Base-by-base conservation (phyloP, 1,140 invertebrate species). In the Apocrypta bakeri region DNA sequence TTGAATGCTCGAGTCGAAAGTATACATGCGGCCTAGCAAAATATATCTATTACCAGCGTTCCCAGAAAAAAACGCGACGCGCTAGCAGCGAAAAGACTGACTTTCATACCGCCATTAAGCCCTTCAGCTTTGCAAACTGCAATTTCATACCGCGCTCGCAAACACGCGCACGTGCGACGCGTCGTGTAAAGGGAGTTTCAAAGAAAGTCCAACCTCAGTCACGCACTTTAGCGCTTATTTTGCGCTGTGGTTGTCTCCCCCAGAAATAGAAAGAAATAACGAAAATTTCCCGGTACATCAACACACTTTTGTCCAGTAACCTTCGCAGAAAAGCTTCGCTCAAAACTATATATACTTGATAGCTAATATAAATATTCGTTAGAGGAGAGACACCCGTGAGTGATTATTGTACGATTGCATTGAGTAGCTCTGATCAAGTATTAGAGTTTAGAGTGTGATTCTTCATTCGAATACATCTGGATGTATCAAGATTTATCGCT, bases 71-170 rank as follows among this genome's bases (percentile, higher is more conserved):
- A n/a, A 17, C 6, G 48, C 48, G 17, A 56, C 48, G 48, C 42
- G 21, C 42, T 1, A 11, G 42, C 8, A 17, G 42, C 42, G 11
- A 48, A 48, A 48, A 48, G 42, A 31, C 48, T 27, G 61, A 25
- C 31, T n/a, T n/a, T n/a, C n/a, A n/a, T n/a, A n/a, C n/a, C n/a
- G n/a, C n/a, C n/a, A 33, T 64, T 4, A 63, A 73, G 2, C 12
- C 69, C 48, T 72, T 79, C 0, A 40, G 79, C 17, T 66, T 29
- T 29, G 79, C 71, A 81, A 74, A 81, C 71, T 81, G 69, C 61
- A 81, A 81, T 81, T 75, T 75, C 27, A 3, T 68, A 75, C 6
- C 24, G 29, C 73, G 24, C 21, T 40, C 14, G 27, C 56, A 76
- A 17, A 37, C 61, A 31, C 12, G 56, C 29, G 24, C 14, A 76